phyloP scores from a whole-genome alignment of 2,797 vertebrate species.

The Lerista edwardsae region DNA sequence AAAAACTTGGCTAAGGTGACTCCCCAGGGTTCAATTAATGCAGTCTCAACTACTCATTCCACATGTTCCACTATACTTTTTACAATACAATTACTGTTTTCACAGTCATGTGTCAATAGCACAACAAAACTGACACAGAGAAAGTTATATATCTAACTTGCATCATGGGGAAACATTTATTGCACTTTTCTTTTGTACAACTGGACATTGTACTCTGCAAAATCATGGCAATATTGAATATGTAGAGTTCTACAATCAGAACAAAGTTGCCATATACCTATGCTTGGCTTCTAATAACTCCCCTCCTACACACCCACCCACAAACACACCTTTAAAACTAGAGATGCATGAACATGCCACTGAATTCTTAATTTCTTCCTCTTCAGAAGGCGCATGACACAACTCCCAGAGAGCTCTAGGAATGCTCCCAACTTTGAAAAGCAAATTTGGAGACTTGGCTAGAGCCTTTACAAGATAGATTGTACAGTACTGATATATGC shows the following conservation, averaged over 20 bases:
- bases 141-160: constrained; percentile 52
- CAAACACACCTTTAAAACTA: not conserved
- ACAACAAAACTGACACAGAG: constrained; percentile 50
- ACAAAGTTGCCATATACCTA: not conserved
- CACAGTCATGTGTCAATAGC: constrained; percentile 46
- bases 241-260: not conserved
- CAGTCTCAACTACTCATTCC: constrained; percentile 37
- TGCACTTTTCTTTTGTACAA: not conserved
- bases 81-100: constrained; percentile 59
- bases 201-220: not conserved
- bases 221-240: not conserved
- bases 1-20: constrained; percentile 50
- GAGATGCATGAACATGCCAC: not conserved
- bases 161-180: constrained; percentile 52
- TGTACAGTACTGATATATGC: not conserved
- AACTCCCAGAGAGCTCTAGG: not conserved
- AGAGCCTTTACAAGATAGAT: not conserved
- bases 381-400: not conserved
- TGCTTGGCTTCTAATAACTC: too few relatives aligned
- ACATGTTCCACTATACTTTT: constrained; percentile 49
- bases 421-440: not conserved
- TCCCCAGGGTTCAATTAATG: constrained; percentile 49
- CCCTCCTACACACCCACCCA: too few relatives aligned
- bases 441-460: not conserved
- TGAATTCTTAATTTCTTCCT: constrained; percentile 10